Evolutionary conservation across 2,797 vertebrate species (phyloP).

Genomic region (Ctenochaetus hawaiiensis): DNA sequence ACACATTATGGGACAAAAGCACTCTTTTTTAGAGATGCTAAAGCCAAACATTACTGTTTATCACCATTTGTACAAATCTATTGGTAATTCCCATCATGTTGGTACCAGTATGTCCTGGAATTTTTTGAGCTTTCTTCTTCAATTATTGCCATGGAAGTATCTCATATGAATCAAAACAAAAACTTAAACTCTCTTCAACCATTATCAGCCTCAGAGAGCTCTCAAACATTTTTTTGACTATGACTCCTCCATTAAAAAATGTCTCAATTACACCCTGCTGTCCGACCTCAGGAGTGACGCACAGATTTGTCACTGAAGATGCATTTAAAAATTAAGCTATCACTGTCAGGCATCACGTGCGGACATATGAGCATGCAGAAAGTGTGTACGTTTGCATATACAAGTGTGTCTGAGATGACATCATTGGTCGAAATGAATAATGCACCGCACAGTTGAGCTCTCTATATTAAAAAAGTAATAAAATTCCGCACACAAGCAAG

Average conservation of each 20-base stretch:
- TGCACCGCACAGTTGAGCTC: slow-evolving; percentile 32
- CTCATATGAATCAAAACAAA: not conserved
- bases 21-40: no score
- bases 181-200: not conserved
- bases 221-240: not conserved
- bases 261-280: not conserved
- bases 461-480: slow-evolving; percentile 26
- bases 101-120: not conserved
- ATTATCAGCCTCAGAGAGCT: not conserved
- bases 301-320: slow-evolving; percentile 6
- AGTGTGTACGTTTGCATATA: slow-evolving; percentile 6
- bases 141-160: not conserved
- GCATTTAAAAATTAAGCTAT: slow-evolving; percentile 13
- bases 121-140: not conserved
- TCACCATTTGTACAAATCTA: not conserved
- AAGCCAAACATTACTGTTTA: not conserved
- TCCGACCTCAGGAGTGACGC: slow-evolving; percentile 8
- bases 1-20: not conserved
- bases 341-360: not conserved
- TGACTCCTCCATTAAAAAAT: not conserved
- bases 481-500: slow-evolving; percentile 46
- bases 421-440: slow-evolving; percentile 48
- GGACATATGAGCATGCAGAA: slow-evolving; percentile 10
- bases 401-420: slow-evolving; percentile 2
- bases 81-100: not conserved